A percentile compares a stretch with the other conserved stretches of the same genome.
Conservation (phyloP, 2,888 invertebrate genomes). For the Malthinus flaveolus region DNA sequence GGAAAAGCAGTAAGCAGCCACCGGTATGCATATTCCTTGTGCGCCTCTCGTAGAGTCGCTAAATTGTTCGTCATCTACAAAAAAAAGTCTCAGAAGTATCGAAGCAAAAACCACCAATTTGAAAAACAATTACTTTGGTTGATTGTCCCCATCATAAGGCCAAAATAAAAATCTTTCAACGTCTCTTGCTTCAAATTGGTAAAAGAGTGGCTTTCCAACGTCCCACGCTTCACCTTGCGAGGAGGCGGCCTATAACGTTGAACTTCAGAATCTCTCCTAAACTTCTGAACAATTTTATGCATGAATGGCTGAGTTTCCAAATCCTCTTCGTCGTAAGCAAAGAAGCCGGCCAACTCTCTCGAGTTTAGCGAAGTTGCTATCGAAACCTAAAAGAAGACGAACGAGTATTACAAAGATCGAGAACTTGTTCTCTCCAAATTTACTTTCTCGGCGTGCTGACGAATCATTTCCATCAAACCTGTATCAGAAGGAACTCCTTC, state of each 20-base stretch:
- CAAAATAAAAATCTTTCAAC: constrained; percentile 49
- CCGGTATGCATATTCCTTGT: constrained; percentile 62
- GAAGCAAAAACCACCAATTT: neutral
- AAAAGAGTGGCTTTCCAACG: constrained; percentile 52
- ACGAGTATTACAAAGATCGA: neutral
- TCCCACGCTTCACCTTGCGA: constrained; percentile 47
- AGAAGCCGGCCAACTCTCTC: constrained; percentile 37
- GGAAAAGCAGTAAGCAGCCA: constrained; percentile 62
- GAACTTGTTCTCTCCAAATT: neutral
- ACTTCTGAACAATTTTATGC: constrained; percentile 47
- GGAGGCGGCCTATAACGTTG: constrained; percentile 36
- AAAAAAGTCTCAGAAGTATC: neutral
- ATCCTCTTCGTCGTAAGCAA: constrained; percentile 34
- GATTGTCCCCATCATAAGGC: constrained; percentile 46
- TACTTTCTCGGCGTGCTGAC: constrained; percentile 46
- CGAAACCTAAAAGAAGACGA: constrained; percentile 38
- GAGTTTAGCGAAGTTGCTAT: constrained; percentile 45
- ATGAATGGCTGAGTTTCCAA: constrained; percentile 36
- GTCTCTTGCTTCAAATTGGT: constrained; percentile 48
- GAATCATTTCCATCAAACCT: constrained; percentile 43
- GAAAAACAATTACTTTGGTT: constrained; percentile 43
- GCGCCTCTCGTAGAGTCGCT: constrained; percentile 42
- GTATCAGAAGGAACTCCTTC: constrained; percentile 28
- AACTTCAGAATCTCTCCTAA: constrained; percentile 49
- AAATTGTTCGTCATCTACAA: constrained; percentile 45